Percentiles rank a stretch among this genome's conserved stretches.
Conservation (phyloP, 2,888 invertebrate species). For the Pyrrhosoma nymphula region DNA sequence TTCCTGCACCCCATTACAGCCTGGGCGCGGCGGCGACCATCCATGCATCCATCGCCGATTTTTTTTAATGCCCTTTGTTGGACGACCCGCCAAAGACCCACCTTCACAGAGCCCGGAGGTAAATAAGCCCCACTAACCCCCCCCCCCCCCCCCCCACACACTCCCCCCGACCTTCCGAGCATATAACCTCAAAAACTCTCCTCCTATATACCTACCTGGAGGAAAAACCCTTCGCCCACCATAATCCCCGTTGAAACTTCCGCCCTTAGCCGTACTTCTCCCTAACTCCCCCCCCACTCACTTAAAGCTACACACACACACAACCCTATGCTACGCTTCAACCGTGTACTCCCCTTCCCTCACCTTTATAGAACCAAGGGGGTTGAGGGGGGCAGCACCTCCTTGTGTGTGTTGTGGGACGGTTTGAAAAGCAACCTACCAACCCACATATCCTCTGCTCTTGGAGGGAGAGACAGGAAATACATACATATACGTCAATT, state of each 20-base stretch:
- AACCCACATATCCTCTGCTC: background rate
- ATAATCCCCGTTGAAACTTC: slow-evolving; percentile 10
- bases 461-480: background rate
- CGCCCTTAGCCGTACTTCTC: too few relatives aligned
- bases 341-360: background rate
- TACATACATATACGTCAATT: slow-evolving; percentile 48
- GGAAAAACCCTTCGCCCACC: background rate
- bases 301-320: background rate
- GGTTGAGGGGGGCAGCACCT: background rate
- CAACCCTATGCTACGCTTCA: background rate
- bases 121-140: background rate
- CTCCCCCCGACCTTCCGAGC: background rate
- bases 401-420: background rate
- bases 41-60: background rate
- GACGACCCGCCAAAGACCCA: background rate
- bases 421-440: background rate
- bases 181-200: slow-evolving; percentile 19
- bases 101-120: background rate
- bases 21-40: background rate
- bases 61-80: slow-evolving; percentile 47
- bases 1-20: background rate
- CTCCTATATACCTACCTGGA: background rate
- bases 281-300: too few relatives aligned
- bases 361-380: background rate
- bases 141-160: background rate